Evolutionary conservation across 2,113 vertebrate genomes (phyloP).

Genomic region (Amia ocellicauda): DNA sequence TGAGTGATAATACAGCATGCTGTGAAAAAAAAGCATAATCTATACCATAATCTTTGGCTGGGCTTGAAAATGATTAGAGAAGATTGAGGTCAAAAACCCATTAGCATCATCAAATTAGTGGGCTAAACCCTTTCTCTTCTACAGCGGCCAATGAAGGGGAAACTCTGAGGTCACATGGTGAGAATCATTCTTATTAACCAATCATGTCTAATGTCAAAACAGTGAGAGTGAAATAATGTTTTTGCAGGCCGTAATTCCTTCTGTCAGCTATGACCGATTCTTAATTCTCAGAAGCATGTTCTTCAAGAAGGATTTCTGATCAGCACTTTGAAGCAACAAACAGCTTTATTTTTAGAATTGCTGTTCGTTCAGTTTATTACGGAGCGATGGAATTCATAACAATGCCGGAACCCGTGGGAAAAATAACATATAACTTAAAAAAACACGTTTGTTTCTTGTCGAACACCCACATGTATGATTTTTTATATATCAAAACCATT

Average conservation of each 20-base stretch:
- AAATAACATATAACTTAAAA: no score
- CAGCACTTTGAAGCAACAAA: neutral
- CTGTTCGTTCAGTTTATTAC: no score
- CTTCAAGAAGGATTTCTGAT: neutral
- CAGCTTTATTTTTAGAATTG: neutral
- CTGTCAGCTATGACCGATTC: slow-evolving; percentile 36
- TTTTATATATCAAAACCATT: no score
- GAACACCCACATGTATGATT: no score
- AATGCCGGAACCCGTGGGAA: no score
- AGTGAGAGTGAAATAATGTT: slow-evolving; percentile 34
- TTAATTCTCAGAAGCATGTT: slow-evolving; percentile 16
- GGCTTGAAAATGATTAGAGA: slow-evolving; percentile 55
- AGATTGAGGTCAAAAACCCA: slow-evolving; percentile 72
- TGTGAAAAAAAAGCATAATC: slow-evolving; percentile 58
- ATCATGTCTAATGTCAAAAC: slow-evolving; percentile 29
- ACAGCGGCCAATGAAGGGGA: slow-evolving; percentile 37
- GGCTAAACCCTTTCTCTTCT: slow-evolving; percentile 26
- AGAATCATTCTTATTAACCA: slow-evolving; percentile 34
- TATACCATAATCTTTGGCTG: slow-evolving; percentile 56
- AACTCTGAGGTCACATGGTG: slow-evolving; percentile 32
- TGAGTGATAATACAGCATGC: slow-evolving; percentile 30
- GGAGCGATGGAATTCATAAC: no score
- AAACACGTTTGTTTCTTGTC: no score
- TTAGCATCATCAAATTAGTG: slow-evolving; percentile 56
- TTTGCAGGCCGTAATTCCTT: slow-evolving; percentile 35